Evolutionary conservation across 1,140 invertebrate species (phyloP).

Genomic region (Helicorthomorpha holstii): DNA sequence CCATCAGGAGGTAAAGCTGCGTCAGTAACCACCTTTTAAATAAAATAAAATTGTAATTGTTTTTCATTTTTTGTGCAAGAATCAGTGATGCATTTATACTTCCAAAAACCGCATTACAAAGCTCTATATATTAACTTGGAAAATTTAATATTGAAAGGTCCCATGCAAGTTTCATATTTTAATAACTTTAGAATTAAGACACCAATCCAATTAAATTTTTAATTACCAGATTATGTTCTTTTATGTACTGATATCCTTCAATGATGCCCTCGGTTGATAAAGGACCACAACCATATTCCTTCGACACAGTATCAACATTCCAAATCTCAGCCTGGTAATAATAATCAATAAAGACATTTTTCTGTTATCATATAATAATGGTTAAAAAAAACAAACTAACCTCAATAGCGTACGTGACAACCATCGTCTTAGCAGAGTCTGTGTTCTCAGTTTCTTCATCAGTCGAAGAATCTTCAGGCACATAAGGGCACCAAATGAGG

Average conservation of each 20-base stretch:
- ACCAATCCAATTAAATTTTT: not conserved
- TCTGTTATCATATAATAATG: conserved; percentile 7
- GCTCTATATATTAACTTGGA: too few relatives aligned
- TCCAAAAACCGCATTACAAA: too few relatives aligned
- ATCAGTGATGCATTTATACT: too few relatives aligned
- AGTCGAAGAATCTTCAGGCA: conserved; percentile 40
- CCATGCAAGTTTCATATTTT: too few relatives aligned
- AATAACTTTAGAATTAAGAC: too few relatives aligned
- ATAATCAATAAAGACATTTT: not conserved
- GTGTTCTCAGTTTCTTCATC: conserved; percentile 28
- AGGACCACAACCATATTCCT: conserved; percentile 31
- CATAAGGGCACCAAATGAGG: conserved; percentile 83
- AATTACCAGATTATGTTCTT: conserved; percentile 34
- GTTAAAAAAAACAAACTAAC: conserved; percentile 36
- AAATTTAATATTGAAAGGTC: too few relatives aligned
- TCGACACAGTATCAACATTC: conserved; percentile 36
- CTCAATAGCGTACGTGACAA: conserved; percentile 62
- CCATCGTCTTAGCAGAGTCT: conserved; percentile 48
- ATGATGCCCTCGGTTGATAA: conserved; percentile 29
- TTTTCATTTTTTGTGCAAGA: too few relatives aligned
- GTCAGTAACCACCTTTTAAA: conserved; percentile 50
- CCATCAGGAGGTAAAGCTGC: conserved; percentile 85
- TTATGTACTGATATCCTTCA: conserved; percentile 43
- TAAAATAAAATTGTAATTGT: not conserved
- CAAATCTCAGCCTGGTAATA: conserved; percentile 38